Evolutionary conservation across 2,888 invertebrate species (phyloP), one percentile per base, ranked within the genome.

Genomic region (Tachina fera): DNA sequence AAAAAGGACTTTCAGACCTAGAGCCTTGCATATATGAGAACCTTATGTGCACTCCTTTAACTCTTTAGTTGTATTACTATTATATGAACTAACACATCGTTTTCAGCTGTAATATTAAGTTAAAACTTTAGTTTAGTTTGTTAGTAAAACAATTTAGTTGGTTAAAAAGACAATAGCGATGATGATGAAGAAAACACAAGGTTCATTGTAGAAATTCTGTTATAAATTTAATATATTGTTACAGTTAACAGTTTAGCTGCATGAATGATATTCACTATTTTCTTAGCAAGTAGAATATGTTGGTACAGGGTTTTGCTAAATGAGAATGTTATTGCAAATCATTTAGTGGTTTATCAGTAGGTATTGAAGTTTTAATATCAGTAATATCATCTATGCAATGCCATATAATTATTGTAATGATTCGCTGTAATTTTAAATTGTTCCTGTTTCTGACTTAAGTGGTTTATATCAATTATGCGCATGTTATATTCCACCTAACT

Each of bases 81-180:
- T 31, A 65, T 63, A 56, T 22, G 31, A 45, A 8, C 63, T 14
- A 58, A 51, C 68, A 68, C 49, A 68, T 68, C 68, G 13, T 31
- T 68, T 31, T 22, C 41, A 16, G 16, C 47, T 45, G 31, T 67
- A 53, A 71, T 10, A 79, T 60, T 68, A 60, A 67, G 65, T 77
- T 68, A 67, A 77, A 77, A 31, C 31, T 61, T 81, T 74, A 58
- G 61, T 74, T 31, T 72, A 72, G 81, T 53, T 71, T 75, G 84
- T 79, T 80, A 75, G 75, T 60, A 75, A 78, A 53, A 83, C 51
- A 83, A 58, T 76, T 76, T 67, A 47, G 65, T 47, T 61, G 65
- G 47, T 58, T 74, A 58, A 13, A 47, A 80, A 67, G 53, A 78
- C 70, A 78, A 70, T 22, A 19, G 13, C 22, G 56, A 72, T 51